These are phyloP conservation scores for Phrynosoma blainvillii DNA, from an alignment of 2,113 vertebrate genomes.

Conservation along the genomic window DNA sequence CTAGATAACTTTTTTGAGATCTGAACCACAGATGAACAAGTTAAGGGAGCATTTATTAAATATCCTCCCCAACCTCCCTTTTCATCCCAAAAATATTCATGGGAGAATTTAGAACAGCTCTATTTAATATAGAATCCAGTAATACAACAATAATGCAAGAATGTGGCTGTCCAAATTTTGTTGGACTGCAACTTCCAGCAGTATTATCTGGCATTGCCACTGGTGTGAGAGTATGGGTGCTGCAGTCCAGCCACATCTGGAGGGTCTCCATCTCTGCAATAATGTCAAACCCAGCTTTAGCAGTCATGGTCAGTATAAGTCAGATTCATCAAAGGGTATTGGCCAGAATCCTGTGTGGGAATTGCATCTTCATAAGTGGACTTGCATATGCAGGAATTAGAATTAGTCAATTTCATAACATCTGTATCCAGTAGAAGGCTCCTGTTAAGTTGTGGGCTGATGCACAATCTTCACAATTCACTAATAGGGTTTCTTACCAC, in stretches of 20 bases:
- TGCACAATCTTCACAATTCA: too few species aligned
- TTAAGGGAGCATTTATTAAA: too few species aligned
- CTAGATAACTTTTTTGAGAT: too few species aligned
- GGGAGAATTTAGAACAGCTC: not conserved
- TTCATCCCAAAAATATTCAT: not conserved
- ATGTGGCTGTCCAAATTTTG: not conserved
- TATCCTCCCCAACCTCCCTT: not conserved
- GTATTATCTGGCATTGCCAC: not conserved
- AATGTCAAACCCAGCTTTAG: not conserved
- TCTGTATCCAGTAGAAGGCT: too few species aligned
- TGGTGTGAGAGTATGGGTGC: not conserved
- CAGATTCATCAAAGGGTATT: not conserved
- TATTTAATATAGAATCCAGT: not conserved
- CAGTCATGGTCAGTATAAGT: not conserved
- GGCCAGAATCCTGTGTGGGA: too few species aligned
- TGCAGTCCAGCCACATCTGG: too few species aligned
- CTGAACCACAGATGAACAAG: too few species aligned
- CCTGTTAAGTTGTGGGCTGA: too few species aligned
- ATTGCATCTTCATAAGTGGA: too few species aligned
- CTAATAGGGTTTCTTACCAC: too few species aligned
- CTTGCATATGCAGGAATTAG: too few species aligned
- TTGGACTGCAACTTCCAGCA: not conserved
- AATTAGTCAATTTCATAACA: too few species aligned
- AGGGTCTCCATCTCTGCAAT: not conserved
- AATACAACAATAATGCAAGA: not conserved